These are phyloP conservation scores for Balanococcus diminutus DNA, from an alignment of 2,888 invertebrate genomes.

Conservation along the genomic window DNA sequence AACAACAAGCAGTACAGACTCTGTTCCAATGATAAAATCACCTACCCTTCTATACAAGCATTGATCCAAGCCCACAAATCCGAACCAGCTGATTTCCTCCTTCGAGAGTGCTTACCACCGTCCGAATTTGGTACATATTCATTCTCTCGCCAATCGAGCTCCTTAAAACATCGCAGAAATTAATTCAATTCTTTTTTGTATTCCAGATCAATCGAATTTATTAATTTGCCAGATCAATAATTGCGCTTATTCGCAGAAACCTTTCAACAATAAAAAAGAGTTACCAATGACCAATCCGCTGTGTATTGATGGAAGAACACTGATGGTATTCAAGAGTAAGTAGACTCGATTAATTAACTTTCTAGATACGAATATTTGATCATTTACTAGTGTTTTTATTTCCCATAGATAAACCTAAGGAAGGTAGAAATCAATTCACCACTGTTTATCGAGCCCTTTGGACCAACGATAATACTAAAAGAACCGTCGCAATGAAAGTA, in stretches of 20 bases:
- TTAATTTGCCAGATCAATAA: slow-evolving; percentile 56
- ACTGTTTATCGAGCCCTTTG: slow-evolving; percentile 77
- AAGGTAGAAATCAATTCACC: slow-evolving; percentile 70
- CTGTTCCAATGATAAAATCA: slow-evolving; percentile 63
- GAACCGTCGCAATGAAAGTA: slow-evolving; percentile 80
- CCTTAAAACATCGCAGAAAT: neutral
- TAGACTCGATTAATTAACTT: neutral
- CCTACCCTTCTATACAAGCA: slow-evolving; percentile 69
- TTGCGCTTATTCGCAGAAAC: neutral
- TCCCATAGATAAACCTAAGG: slow-evolving; percentile 67
- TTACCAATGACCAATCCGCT: slow-evolving; percentile 65
- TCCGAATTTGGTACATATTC: slow-evolving; percentile 78
- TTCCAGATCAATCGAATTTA: slow-evolving; percentile 57
- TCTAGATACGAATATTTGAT: neutral
- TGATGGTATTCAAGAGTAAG: slow-evolving; percentile 72
- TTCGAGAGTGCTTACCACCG: slow-evolving; percentile 80
- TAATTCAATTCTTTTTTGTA: neutral
- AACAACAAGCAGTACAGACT: slow-evolving; percentile 66
- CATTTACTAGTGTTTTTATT: neutral
- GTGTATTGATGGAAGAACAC: slow-evolving; percentile 72
- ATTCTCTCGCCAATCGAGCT: neutral
- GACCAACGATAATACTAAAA: slow-evolving; percentile 77
- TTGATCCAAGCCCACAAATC: slow-evolving; percentile 70
- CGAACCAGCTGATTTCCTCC: slow-evolving; percentile 66
- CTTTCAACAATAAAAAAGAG: slow-evolving; percentile 60